A percentile compares a stretch with the other conserved stretches of the same genome.
These are phyloP conservation scores for Drosophila jambulina DNA, from an alignment of 1,140 invertebrate species.

Conservation along the genomic window DNA sequence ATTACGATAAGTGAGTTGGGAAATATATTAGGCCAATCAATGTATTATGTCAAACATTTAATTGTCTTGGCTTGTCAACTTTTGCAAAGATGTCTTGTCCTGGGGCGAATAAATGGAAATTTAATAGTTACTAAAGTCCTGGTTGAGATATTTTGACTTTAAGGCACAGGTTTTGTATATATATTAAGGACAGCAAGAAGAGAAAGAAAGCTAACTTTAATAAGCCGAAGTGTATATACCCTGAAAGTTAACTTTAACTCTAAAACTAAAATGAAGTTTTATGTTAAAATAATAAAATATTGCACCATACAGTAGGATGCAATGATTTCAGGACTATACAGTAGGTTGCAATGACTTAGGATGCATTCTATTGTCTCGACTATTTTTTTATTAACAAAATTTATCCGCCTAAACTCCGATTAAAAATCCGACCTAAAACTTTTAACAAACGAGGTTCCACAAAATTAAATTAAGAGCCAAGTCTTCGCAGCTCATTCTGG, in stretches of 20 bases:
- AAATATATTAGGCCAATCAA: slow-evolving; percentile 47
- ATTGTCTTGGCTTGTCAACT: slow-evolving; percentile 35
- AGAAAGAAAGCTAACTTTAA: no score
- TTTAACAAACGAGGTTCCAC: no score
- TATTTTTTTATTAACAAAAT: background rate
- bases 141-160: background rate
- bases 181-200: background rate
- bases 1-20: slow-evolving; percentile 25
- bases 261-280: no score
- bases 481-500: background rate
- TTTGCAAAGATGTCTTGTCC: background rate
- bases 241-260: background rate
- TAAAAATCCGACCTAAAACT: background rate
- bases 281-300: no score
- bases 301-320: background rate
- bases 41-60: slow-evolving; percentile 29
- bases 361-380: background rate
- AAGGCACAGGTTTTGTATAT: background rate
- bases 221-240: background rate
- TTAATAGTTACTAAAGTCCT: background rate
- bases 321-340: background rate
- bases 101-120: background rate
- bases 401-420: background rate
- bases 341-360: background rate
- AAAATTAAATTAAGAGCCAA: slow-evolving; percentile 22